phyloP scores from a whole-genome alignment of 2,797 vertebrate species.

The Hemitrygon akajei region DNA sequence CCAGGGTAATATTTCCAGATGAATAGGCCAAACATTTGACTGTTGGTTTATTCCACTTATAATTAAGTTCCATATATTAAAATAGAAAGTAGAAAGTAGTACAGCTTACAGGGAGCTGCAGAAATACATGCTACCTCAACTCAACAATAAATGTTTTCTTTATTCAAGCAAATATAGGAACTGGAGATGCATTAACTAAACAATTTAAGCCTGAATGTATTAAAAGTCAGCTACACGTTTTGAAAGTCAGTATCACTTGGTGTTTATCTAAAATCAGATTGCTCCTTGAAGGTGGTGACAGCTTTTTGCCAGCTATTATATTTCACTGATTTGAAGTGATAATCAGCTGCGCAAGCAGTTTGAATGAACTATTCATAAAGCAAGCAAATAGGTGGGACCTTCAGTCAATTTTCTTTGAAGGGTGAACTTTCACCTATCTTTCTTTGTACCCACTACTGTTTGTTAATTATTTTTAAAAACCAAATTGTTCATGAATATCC shows the following conservation, averaged over 20 bases:
- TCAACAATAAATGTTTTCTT: not conserved
- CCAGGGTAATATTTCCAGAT: no score
- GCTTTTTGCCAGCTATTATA: slow-evolving; percentile 3
- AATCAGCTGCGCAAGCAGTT: not conserved
- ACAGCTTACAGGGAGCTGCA: not conserved
- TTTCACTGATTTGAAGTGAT: slow-evolving; percentile 13
- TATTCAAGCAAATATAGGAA: not conserved
- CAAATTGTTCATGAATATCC: not conserved
- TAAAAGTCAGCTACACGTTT: not conserved
- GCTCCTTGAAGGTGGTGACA: not conserved
- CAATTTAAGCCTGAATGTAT: not conserved
- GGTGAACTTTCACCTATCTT: slow-evolving; percentile 25
- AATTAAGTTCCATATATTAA: not conserved
- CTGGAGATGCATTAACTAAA: not conserved
- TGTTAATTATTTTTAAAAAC: not conserved
- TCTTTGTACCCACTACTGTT: not conserved
- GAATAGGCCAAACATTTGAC: no score
- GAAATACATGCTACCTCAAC: no score
- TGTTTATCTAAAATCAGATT: not conserved
- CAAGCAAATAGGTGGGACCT: not conserved
- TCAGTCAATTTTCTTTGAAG: not conserved
- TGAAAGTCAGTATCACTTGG: not conserved
- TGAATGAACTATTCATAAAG: slow-evolving; percentile 5
- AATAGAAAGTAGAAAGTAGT: not conserved
- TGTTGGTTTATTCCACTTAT: not conserved